Conservation (phyloP, 2,797 vertebrate species). For the Kryptolebias ocellatus region DNA sequence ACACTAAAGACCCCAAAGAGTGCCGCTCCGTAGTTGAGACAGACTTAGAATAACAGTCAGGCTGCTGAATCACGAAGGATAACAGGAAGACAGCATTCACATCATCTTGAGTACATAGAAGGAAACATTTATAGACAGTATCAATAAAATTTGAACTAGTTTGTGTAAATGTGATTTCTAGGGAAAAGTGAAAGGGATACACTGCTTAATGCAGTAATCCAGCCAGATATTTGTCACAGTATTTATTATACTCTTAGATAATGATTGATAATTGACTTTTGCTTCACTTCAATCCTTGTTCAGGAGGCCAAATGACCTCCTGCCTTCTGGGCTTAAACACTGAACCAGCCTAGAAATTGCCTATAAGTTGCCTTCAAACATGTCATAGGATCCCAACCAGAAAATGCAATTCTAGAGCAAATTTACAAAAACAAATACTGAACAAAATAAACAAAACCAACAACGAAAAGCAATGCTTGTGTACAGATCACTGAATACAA, state of each 20-base stretch:
- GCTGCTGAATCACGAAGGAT: conserved; percentile 68
- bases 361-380: conserved; percentile 4
- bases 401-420: background rate
- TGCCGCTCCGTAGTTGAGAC: conserved; percentile 67
- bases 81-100: conserved; percentile 52
- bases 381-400: background rate
- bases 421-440: too few relatives aligned
- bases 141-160: background rate
- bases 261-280: conserved; percentile 5
- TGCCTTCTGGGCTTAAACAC: conserved; percentile 15
- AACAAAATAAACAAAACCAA: too few relatives aligned
- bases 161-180: conserved; percentile 1
- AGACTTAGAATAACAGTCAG: conserved; percentile 50
- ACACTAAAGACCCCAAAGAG: conserved; percentile 78
- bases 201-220: background rate
- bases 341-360: conserved; percentile 12
- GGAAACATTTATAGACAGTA: background rate
- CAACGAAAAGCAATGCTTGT: background rate
- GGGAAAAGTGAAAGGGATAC: conserved; percentile 3
- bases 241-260: conserved; percentile 15
- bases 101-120: conserved; percentile 9
- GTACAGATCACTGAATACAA: background rate
- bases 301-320: conserved; percentile 19
- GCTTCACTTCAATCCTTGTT: conserved; percentile 21
- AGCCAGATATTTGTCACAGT: conserved; percentile 9